Percentiles rank a stretch among this genome's conserved stretches.
Conservation (phyloP, 2,797 vertebrate species). For the Perodicticus potto region DNA sequence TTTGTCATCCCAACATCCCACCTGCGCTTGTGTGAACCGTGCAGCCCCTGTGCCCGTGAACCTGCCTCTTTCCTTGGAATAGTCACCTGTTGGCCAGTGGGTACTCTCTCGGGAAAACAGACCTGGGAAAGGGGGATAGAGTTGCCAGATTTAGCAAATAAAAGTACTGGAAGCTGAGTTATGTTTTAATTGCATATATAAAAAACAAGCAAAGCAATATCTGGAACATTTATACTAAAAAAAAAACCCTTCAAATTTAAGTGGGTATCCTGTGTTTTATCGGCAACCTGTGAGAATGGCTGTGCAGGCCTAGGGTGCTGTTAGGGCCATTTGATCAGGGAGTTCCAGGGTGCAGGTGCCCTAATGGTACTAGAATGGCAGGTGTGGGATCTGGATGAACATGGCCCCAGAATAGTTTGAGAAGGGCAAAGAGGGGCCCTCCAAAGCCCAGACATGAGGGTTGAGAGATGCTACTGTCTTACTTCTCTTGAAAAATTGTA, state of each 20-base stretch:
- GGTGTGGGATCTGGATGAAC: neutral
- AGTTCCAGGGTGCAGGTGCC: neutral
- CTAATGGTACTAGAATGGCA: neutral
- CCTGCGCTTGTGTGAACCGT: neutral
- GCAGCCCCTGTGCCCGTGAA: neutral
- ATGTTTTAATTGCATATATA: neutral
- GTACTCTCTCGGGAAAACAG: neutral
- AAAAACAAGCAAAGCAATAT: neutral
- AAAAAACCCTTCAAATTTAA: neutral
- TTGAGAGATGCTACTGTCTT: neutral
- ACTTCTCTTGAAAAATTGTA: neutral
- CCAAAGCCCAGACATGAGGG: neutral
- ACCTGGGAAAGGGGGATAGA: neutral
- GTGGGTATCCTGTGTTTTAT: neutral
- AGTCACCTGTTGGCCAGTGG: neutral
- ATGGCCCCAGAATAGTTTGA: rapidly evolving
- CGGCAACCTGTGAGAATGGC: neutral
- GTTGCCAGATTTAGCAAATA: neutral
- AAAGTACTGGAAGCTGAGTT: neutral
- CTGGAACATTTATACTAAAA: neutral
- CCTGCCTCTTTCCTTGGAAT: neutral
- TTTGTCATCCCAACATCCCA: neutral
- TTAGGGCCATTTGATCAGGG: neutral
- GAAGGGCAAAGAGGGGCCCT: neutral
- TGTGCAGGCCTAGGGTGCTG: neutral